Evolutionary conservation across 1,140 invertebrate species (phyloP).

Genomic region (Chionoecetes opilio): DNA sequence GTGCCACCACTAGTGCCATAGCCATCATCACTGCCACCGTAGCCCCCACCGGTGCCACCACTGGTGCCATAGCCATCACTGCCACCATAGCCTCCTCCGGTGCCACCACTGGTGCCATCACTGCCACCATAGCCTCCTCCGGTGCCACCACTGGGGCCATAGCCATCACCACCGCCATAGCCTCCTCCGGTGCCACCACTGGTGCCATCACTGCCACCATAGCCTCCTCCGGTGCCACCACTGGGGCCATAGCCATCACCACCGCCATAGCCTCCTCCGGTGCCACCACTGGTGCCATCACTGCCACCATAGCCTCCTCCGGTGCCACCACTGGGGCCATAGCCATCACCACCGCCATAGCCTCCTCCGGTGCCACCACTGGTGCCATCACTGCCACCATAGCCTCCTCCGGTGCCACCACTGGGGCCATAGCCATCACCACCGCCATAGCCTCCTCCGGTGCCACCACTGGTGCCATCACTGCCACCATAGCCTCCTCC

Average conservation of each 20-base stretch:
- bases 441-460: not conserved
- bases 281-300: not conserved
- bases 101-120: constrained; percentile 12
- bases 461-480: not conserved
- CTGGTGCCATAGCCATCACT: not conserved
- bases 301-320: not conserved
- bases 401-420: not conserved
- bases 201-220: not conserved
- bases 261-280: not conserved
- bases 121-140: constrained; percentile 51
- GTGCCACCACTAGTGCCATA: not conserved
- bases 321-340: not conserved
- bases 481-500: not conserved
- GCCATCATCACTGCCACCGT: not conserved
- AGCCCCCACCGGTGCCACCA: not conserved
- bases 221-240: not conserved
- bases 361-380: not conserved
- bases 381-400: constrained; percentile 2
- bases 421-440: not conserved
- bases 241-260: not conserved
- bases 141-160: not conserved
- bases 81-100: not conserved
- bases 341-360: not conserved
- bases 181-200: not conserved
- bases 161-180: not conserved